These are phyloP conservation scores for Austrolebias charrua DNA, from an alignment of 2,797 vertebrate genomes.

Conservation along the genomic window DNA sequence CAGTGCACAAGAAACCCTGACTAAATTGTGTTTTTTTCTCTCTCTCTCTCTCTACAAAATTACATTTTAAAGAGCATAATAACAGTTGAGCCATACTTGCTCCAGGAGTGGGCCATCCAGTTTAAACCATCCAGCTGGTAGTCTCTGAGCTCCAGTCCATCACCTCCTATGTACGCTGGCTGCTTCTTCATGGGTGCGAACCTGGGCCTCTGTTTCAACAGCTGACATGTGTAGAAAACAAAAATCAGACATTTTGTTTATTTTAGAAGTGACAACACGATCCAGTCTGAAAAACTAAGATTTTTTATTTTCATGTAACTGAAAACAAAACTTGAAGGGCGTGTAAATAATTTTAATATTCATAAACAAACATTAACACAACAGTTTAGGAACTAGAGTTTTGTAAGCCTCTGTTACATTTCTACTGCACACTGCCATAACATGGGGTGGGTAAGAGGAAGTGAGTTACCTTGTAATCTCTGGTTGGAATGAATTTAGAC, in stretches of 20 bases:
- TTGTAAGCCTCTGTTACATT: neutral
- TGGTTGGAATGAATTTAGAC: conserved; percentile 93
- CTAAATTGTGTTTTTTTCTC: no score
- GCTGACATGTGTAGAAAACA: conserved; percentile 68
- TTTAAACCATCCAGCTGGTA: conserved; percentile 97
- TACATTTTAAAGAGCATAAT: neutral
- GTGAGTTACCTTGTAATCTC: conserved; percentile 91
- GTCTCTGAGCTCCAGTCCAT: conserved; percentile 92
- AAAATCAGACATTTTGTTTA: neutral
- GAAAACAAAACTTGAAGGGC: no score
- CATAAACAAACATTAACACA: no score
- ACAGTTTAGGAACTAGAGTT: neutral
- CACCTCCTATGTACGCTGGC: conserved; percentile 89
- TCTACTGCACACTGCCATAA: no score
- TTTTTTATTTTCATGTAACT: no score
- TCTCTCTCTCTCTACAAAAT: no score
- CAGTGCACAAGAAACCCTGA: no score
- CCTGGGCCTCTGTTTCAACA: conserved; percentile 93
- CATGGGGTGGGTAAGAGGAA: neutral
- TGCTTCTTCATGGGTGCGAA: conserved; percentile 96
- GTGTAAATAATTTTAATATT: no score
- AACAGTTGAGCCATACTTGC: conserved; percentile 86
- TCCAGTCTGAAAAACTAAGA: no score
- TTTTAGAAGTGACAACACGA: no score
- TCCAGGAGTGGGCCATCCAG: conserved; percentile 99